Evolutionary conservation across 2,888 invertebrate species (phyloP).

Genomic region (Cheilosia scutellata): DNA sequence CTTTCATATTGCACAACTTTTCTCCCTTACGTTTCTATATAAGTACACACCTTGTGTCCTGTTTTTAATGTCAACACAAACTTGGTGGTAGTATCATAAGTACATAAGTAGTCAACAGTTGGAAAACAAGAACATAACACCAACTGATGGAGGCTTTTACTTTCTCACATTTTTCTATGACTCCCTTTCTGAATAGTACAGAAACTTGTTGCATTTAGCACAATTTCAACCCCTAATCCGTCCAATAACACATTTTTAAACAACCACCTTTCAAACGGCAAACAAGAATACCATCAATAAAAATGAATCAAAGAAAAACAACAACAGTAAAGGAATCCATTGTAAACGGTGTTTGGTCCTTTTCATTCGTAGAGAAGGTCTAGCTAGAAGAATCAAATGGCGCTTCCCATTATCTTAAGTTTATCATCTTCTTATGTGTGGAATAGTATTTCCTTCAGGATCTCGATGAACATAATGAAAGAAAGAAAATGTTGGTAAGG

Average conservation of each 20-base stretch:
- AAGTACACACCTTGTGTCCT: too few relatives aligned
- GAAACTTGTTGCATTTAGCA: slow-evolving; percentile 20
- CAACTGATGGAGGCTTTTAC: neutral
- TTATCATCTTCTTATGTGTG: neutral
- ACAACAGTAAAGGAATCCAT: slow-evolving; percentile 27
- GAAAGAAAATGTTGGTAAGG: slow-evolving; percentile 16
- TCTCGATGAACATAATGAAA: neutral
- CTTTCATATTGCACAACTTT: too few relatives aligned
- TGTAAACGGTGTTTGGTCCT: slow-evolving; percentile 26
- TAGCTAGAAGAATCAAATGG: too few relatives aligned
- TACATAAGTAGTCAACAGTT: slow-evolving; percentile 38
- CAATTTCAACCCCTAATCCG: slow-evolving; percentile 21
- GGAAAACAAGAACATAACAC: slow-evolving; percentile 17
- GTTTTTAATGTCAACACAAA: neutral
- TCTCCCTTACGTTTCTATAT: too few relatives aligned
- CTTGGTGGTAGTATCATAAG: slow-evolving; percentile 1
- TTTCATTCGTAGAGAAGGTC: too few relatives aligned
- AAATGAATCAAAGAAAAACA: neutral
- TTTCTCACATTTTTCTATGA: too few relatives aligned
- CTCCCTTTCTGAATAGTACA: neutral
- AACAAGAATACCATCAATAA: slow-evolving; percentile 26
- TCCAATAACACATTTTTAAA: slow-evolving; percentile 33
- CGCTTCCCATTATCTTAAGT: slow-evolving; percentile 6
- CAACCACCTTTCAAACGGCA: slow-evolving; percentile 14
- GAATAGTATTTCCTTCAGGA: neutral